Conservation (phyloP, 2,113 vertebrate genomes). For the Morone saxatilis region DNA sequence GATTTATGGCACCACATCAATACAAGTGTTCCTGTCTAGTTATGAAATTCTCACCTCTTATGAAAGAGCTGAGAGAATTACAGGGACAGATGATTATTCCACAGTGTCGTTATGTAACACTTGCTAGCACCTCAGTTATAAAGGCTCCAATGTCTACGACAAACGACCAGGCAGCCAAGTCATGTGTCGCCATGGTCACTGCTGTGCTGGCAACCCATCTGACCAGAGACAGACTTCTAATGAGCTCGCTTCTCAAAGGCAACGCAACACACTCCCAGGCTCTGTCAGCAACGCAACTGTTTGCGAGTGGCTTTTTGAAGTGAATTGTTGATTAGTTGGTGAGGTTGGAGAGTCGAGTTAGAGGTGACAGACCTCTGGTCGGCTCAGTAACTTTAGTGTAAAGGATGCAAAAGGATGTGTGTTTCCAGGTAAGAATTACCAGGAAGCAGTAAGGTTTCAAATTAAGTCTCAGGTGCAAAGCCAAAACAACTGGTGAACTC, state of each 20-base stretch:
- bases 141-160: constrained; percentile 50
- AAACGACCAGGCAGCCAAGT: constrained; percentile 45
- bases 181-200: constrained; percentile 65
- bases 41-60: constrained; percentile 48
- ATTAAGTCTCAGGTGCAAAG: neutral
- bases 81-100: constrained; percentile 35
- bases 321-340: constrained; percentile 24
- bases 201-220: constrained; percentile 48
- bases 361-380: constrained; percentile 20
- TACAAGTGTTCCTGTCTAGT: constrained; percentile 26
- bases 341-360: neutral
- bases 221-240: constrained; percentile 64
- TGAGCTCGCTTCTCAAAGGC: constrained; percentile 61
- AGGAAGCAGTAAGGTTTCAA: constrained; percentile 2
- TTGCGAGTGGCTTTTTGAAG: constrained; percentile 21
- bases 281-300: constrained; percentile 34
- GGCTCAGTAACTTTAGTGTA: constrained; percentile 6
- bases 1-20: neutral
- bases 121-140: constrained; percentile 46
- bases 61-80: constrained; percentile 33
- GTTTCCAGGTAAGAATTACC: constrained; percentile 6
- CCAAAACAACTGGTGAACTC: neutral
- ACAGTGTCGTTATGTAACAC: constrained; percentile 51
- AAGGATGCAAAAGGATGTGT: neutral
- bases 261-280: constrained; percentile 11